phyloP scores from a whole-genome alignment of 1,140 invertebrate genomes.

The Globodera ellingtonae region DNA sequence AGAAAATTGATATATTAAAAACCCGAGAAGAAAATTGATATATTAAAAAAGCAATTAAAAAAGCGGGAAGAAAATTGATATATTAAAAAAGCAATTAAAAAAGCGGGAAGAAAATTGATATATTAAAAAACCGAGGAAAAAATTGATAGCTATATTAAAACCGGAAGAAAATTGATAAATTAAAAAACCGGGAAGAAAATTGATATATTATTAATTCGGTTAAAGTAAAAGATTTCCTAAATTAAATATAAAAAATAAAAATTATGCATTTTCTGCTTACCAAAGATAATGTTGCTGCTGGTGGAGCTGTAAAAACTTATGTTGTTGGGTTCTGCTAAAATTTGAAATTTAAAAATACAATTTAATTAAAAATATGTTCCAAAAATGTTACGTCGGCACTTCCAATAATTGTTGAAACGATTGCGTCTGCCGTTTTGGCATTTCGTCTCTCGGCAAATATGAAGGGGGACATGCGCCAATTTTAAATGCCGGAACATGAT shows the following conservation, averaged over 20 bases:
- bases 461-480: conserved; percentile 22
- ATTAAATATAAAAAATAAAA: not conserved
- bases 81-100: no score
- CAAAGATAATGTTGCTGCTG: conserved; percentile 6
- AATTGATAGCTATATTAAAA: no score
- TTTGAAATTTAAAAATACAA: not conserved
- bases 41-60: no score
- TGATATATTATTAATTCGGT: no score
- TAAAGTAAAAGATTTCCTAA: not conserved
- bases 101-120: no score
- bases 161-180: no score
- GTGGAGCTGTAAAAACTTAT: not conserved
- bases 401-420: not conserved
- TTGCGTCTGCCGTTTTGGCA: conserved; percentile 7
- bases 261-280: not conserved
- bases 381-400: not conserved
- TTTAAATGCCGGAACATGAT: not conserved
- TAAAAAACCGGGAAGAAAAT: no score
- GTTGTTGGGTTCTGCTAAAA: not conserved
- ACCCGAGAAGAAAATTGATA: no score
- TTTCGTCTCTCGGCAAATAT: conserved; percentile 16
- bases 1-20: no score
- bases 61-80: no score
- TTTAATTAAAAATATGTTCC: not conserved
- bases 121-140: no score